These are phyloP conservation scores for Aphelocoma californica DNA, from an alignment of 2,797 vertebrate species.

Conservation along the genomic window DNA sequence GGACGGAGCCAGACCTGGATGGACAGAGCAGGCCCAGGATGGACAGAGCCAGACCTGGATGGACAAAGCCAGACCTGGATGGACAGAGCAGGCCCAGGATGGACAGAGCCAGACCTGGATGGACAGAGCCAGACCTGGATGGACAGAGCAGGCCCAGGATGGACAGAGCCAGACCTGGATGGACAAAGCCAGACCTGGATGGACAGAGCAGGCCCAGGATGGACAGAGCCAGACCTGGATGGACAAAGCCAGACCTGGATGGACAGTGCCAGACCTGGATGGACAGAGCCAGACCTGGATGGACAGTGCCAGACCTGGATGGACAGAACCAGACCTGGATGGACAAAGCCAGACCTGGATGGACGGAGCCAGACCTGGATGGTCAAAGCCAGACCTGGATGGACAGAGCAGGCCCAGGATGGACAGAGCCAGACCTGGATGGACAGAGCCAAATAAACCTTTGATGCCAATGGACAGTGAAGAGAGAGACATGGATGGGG, in stretches of 20 bases:
- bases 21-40: accelerated
- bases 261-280: accelerated
- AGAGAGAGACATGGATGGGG: accelerated
- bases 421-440: background rate
- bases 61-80: accelerated
- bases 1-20: no score
- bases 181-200: accelerated
- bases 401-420: background rate
- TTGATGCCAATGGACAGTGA: accelerated
- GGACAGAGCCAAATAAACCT: no score
- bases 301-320: no score
- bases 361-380: accelerated
- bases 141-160: no score
- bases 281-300: background rate
- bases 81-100: accelerated
- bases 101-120: background rate
- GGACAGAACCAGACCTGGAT: accelerated
- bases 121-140: no score
- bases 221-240: background rate
- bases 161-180: background rate
- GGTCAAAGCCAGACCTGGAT: background rate
- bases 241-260: no score
- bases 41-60: background rate
- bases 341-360: accelerated
- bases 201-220: no score